Base-by-base conservation (phyloP, 2,113 vertebrate genomes). In the Gymnobelideus leadbeateri region DNA sequence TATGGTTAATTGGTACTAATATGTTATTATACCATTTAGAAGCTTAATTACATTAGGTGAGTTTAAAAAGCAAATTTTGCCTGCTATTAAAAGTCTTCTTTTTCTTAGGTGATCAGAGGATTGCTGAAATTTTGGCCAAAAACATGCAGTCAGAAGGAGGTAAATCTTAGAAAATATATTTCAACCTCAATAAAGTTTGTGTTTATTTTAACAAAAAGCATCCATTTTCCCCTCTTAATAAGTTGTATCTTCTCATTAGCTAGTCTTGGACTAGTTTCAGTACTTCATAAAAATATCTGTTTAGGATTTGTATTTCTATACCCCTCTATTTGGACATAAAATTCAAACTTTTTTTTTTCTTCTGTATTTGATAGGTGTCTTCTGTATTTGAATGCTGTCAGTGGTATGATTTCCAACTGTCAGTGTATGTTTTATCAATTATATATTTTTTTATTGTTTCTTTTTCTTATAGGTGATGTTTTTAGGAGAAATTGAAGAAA, bases 91-190 rank as follows among this genome's bases (percentile, higher is more conserved):
- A 89, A 47, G 93, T 57, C 95, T 77, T 96, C 96, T 96, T 97
- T 91, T 84, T 96, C 98, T 26, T 92, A 99, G 99, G 99, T 99
- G 77, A 99, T 99, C 97, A 99, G 99, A 97, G 99, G 99, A 95
- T 98, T 99, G 97, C 98, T 99, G 93, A 99, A 99, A 98, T 99
- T 99, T 97, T 99, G 99, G 99, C 99, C 99, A 57, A 99, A 99
- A 99, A 99, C 99, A 5, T 99, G 99, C 98, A 99, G 99, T 98
- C 99, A 99, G 98, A 99, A 99, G 98, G 99, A 99, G 99, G 99
- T 99, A 98, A 93, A 96, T 96, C 84, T 94, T 89, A 89, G 5
- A 84, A 43, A 43, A 43, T 84, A 19, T 43, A 43, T 84, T 84
- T 84, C n/a, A 43, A 8, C 19, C 52, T 96, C 28, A 68, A 11